These are phyloP conservation scores for Cremastinae sp. DNA, from an alignment of 2,888 invertebrate species.

Conservation along the genomic window DNA sequence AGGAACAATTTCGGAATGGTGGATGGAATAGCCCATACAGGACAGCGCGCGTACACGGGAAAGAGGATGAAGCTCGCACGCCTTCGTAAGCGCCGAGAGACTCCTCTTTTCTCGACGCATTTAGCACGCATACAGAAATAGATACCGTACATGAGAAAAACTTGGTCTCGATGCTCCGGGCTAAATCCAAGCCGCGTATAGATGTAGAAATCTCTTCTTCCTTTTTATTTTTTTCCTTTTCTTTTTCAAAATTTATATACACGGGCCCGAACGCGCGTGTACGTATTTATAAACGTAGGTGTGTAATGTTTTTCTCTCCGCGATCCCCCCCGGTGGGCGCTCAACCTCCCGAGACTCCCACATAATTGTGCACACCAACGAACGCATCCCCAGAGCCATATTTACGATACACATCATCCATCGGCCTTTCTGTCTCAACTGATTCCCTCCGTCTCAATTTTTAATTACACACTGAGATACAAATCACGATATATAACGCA, in stretches of 20 bases:
- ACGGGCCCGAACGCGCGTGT: conserved; percentile 6
- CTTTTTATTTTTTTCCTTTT: too few species aligned
- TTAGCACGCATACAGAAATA: conserved; percentile 53
- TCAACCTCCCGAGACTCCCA: conserved; percentile 51
- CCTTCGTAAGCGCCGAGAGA: conserved; percentile 32
- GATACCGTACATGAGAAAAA: conserved; percentile 38
- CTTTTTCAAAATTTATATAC: conserved; percentile 13
- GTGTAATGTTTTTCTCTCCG: conserved; percentile 33
- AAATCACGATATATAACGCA: background rate
- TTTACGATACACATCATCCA: conserved; percentile 27
- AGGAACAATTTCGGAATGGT: background rate
- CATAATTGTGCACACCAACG: conserved; percentile 58
- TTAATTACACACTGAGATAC: conserved; percentile 1
- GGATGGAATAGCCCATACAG: background rate
- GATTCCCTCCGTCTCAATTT: background rate
- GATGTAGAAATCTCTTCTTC: background rate
- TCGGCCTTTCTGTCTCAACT: conserved; percentile 11
- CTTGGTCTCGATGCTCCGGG: conserved; percentile 44
- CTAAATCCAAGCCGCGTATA: conserved; percentile 29
- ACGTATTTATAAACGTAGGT: conserved; percentile 4
- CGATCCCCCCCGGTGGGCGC: conserved; percentile 30
- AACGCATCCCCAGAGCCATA: conserved; percentile 53
- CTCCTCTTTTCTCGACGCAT: conserved; percentile 28
- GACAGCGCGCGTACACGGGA: conserved; percentile 8
- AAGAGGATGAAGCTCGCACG: conserved; percentile 45